Percentiles rank a stretch among this genome's conserved stretches.
Conservation (phyloP, 2,797 vertebrate species). For the Novumbra hubbsi region DNA sequence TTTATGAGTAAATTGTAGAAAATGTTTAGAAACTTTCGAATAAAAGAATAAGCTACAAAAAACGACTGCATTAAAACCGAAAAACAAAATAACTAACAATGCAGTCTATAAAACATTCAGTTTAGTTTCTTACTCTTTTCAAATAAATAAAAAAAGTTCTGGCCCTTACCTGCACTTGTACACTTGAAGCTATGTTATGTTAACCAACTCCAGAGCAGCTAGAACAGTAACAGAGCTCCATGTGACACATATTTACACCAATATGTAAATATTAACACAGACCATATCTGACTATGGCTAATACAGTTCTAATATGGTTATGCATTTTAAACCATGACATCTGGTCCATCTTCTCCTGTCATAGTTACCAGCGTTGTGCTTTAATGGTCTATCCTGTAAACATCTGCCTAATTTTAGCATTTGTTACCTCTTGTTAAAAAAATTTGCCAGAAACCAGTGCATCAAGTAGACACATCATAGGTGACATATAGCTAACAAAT, state of each 20-base stretch:
- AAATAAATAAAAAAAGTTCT: background rate
- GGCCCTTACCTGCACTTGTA: constrained; percentile 17
- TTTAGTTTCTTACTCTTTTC: background rate
- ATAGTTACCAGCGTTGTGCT: constrained; percentile 25
- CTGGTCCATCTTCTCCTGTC: constrained; percentile 24
- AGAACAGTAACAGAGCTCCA: constrained; percentile 10
- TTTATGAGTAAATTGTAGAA: constrained; percentile 27
- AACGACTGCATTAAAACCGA: constrained; percentile 8
- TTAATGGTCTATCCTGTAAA: constrained; percentile 30
- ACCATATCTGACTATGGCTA: constrained; percentile 19
- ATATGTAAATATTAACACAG: constrained; percentile 12
- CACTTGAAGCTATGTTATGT: constrained; percentile 6
- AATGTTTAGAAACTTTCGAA: constrained; percentile 33
- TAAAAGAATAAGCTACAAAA: constrained; percentile 36
- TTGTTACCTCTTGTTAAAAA: constrained; percentile 31
- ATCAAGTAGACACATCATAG: constrained; percentile 55
- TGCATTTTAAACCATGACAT: constrained; percentile 23
- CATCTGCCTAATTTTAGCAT: constrained; percentile 28
- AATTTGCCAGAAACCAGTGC: constrained; percentile 75
- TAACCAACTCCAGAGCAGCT: background rate
- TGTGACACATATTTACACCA: constrained; percentile 3
- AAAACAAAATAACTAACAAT: constrained; percentile 11
- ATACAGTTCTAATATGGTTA: constrained; percentile 39
- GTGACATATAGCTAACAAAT: constrained; percentile 41
- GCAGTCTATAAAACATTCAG: constrained; percentile 8